Evolutionary conservation across 2,888 invertebrate species (phyloP).

Genomic region (Rambutsinella grinnellia): DNA sequence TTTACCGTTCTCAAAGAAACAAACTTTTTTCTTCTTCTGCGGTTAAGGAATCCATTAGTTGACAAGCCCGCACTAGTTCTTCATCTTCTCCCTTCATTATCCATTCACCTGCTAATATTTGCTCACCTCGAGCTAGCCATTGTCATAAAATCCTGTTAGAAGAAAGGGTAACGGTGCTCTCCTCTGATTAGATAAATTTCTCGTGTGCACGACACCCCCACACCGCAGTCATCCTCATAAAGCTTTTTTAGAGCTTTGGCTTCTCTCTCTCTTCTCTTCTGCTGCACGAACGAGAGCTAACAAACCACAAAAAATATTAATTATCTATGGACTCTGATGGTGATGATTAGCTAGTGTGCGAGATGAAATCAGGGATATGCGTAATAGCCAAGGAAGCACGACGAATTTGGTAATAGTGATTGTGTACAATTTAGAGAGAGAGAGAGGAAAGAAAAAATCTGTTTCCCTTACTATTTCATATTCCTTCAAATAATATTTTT

Average conservation of each 20-base stretch:
- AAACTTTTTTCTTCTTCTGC: no score
- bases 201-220: not conserved
- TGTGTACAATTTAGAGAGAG: no score
- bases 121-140: not conserved
- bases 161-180: not conserved
- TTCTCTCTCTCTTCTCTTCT: no score
- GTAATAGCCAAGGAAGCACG: not conserved
- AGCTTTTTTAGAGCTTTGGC: no score
- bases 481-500: not conserved
- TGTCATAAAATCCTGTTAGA: not conserved
- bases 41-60: not conserved
- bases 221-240: no score
- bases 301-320: not conserved
- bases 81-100: not conserved
- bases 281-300: not conserved
- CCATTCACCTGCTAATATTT: not conserved
- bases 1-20: no score
- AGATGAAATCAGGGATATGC: no score
- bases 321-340: not conserved
- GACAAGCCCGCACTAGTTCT: not conserved
- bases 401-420: not conserved
- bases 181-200: not conserved
- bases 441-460: not conserved
- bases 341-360: not conserved
- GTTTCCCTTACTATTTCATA: not conserved